Evolutionary conservation across 2,797 vertebrate genomes (phyloP).

Genomic region (Myotis findleyi): DNA sequence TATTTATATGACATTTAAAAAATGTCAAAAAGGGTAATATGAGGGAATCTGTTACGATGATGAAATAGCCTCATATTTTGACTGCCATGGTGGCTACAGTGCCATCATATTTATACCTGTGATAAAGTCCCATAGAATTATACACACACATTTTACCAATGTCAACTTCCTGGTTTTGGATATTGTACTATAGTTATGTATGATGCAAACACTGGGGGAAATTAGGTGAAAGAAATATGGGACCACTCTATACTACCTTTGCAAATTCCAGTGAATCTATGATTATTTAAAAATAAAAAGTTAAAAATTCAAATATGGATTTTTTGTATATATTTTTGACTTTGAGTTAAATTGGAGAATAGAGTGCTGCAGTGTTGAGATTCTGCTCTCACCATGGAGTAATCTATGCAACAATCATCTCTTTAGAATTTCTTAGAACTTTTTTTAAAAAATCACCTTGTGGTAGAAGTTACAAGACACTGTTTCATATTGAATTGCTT

Average conservation of each 20-base stretch:
- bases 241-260: neutral
- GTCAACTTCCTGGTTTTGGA: neutral
- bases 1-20: conserved; percentile 4
- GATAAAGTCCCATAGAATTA: neutral
- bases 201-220: neutral
- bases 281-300: conserved; percentile 24
- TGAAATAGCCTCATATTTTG: neutral
- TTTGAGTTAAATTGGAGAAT: neutral
- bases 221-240: neutral
- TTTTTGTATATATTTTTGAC: neutral
- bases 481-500: neutral
- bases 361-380: neutral
- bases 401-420: neutral
- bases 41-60: neutral
- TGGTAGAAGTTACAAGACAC: neutral
- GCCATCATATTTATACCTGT: neutral
- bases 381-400: neutral
- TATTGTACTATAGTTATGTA: neutral
- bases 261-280: neutral
- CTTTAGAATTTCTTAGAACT: conserved; percentile 9
- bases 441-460: neutral
- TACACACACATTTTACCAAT: neutral
- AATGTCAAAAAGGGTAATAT: neutral
- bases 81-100: neutral
- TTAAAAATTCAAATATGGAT: conserved; percentile 19